Evolutionary conservation across 2,888 invertebrate genomes (phyloP).

Genomic region (Acholoe squamosa): DNA sequence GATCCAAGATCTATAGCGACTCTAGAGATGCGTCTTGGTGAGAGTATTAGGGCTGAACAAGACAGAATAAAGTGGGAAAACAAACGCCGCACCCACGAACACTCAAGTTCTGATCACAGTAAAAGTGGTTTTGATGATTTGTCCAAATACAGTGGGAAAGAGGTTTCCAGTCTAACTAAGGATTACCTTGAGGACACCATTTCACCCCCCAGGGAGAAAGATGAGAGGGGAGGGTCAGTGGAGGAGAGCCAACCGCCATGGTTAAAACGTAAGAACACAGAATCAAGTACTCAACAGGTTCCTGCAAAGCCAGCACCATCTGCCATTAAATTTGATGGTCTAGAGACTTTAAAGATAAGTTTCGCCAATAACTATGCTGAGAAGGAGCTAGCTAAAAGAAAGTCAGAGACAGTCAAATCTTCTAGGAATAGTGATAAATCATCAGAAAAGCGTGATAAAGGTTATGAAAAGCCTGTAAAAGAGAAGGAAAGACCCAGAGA

Average conservation of each 20-base stretch:
- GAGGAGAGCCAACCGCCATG: neutral
- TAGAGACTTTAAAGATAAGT: neutral
- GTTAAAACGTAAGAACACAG: neutral
- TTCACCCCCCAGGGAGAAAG: neutral
- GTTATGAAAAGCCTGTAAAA: neutral
- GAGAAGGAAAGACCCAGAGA: neutral
- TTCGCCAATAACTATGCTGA: neutral
- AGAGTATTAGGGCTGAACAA: neutral
- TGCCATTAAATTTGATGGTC: neutral
- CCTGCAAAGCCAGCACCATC: neutral
- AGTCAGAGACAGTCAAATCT: neutral
- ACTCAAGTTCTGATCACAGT: neutral
- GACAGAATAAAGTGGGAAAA: neutral
- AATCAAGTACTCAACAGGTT: neutral
- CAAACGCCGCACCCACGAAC: neutral
- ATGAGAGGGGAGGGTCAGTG: neutral
- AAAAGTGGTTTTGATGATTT: neutral
- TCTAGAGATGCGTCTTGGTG: constrained; percentile 15
- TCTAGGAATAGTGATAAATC: neutral
- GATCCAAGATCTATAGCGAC: neutral
- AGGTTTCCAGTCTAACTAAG: neutral
- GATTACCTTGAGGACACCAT: neutral
- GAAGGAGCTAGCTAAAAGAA: neutral
- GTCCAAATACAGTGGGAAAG: neutral
- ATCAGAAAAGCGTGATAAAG: neutral